Conservation (phyloP, 30 jellyfish, hydroid and myxozoan species). For the Phacellophora camtschatica region DNA sequence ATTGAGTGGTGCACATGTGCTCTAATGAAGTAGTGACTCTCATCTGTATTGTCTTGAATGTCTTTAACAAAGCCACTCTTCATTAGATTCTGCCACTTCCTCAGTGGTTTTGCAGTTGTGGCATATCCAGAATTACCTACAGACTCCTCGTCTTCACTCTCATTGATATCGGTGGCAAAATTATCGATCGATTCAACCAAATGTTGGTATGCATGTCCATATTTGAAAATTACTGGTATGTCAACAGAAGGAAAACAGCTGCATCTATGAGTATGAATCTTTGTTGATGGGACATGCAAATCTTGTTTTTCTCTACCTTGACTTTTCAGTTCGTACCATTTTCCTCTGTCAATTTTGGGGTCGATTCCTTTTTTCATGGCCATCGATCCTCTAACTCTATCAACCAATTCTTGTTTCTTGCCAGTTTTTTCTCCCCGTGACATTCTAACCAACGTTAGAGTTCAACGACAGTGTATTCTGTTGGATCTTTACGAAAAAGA, state of each 20-base stretch:
- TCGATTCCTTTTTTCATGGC: not conserved
- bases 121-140: not conserved
- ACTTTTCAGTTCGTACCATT: slow-evolving; percentile 30
- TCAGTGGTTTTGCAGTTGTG: slow-evolving; percentile 11
- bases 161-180: not conserved
- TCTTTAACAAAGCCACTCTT: slow-evolving; percentile 52
- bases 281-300: not conserved
- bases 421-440: not conserved
- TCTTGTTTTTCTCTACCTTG: not conserved
- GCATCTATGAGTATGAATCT: slow-evolving; percentile 11
- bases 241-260: slow-evolving; percentile 7
- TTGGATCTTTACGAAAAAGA: not conserved
- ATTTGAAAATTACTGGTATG: slow-evolving; percentile 26
- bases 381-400: not conserved
- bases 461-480: not conserved
- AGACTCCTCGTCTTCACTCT: not conserved
- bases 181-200: slow-evolving; percentile 33
- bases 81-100: slow-evolving; percentile 2
- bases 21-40: not conserved
- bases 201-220: slow-evolving; percentile 54
- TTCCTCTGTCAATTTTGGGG: slow-evolving; percentile 30
- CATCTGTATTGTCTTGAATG: slow-evolving; percentile 43
- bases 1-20: slow-evolving; percentile 72
- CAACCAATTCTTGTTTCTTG: slow-evolving; percentile 19
- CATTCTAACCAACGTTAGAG: slow-evolving; percentile 5